Evolutionary conservation across 2,888 invertebrate species (phyloP), one percentile per base, ranked within the genome.

Genomic region (Trissonchulus sp.): DNA sequence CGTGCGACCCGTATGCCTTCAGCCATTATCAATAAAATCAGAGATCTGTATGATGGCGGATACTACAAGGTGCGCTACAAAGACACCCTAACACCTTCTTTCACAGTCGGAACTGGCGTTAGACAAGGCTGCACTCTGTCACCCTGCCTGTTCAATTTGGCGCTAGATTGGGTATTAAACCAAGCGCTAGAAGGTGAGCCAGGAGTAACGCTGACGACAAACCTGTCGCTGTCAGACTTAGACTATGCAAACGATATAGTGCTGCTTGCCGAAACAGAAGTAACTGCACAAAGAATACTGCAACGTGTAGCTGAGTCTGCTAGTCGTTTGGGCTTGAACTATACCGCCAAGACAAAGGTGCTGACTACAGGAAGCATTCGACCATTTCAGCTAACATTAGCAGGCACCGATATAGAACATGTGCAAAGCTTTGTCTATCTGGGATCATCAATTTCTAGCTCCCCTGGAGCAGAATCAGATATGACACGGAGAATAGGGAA

Each of bases 191-290:
- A 15, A 65, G 65, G 34, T 18, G 34, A 8, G 8, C 31, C 28
- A 30, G 65, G 65, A 31, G 65, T 65, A 18, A 18, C 34, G 8
- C 15, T 65, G n/a, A 31, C 65, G 8, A n/a, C 28, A n/a, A n/a
- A 65, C 8, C 31, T 65, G n/a, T 31, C 28, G n/a, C 28, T 65
- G 15, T 31, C 8, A 3, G 65, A 65, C 65, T 30, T 65, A 30
- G 65, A 65, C 34, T 65, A 65, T 65, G 65, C 65, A 15, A 34
- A 65, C 31, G 65, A 65, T 65, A 15, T 65, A 8, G 31, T 65
- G 34, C 31, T 65, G 8, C 31, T 65, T 18, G 65, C 65, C n/a
- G 65, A 65, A 8, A 31, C 65, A 8, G 65, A 65, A 30, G 8
- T 18, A n/a, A 15, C 15, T 31, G 65, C 65, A 65, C 65, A 65